These are phyloP conservation scores for Cairina moschata DNA, from an alignment of 2,113 vertebrate genomes.

Conservation along the genomic window DNA sequence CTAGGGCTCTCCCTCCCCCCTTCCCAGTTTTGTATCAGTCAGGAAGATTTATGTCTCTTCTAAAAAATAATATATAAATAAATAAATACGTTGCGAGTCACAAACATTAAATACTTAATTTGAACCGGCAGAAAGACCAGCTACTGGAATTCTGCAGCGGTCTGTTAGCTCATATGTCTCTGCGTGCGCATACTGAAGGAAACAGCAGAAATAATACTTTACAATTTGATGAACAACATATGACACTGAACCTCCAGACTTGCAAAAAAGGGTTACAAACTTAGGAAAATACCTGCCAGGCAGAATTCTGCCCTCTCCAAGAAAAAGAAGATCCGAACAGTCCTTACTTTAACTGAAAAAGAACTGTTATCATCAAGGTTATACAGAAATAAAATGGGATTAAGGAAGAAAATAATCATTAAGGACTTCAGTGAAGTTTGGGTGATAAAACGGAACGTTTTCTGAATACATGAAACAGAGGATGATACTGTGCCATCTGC, in stretches of 20 bases:
- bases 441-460: not conserved
- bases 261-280: slow-evolving; percentile 15
- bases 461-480: not conserved
- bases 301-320: not conserved
- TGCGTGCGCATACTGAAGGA: slow-evolving; percentile 27
- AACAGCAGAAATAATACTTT: slow-evolving; percentile 67
- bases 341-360: not conserved
- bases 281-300: slow-evolving; percentile 1
- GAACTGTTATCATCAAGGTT: not conserved
- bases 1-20: not conserved
- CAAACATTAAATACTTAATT: slow-evolving; percentile 53
- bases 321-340: not conserved
- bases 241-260: slow-evolving; percentile 27
- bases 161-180: slow-evolving; percentile 50
- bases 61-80: slow-evolving; percentile 46
- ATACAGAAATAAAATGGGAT: not conserved
- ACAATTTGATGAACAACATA: slow-evolving; percentile 70
- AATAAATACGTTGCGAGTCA: slow-evolving; percentile 23
- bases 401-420: not conserved
- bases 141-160: slow-evolving; percentile 25
- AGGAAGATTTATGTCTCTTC: slow-evolving; percentile 44
- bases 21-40: not conserved
- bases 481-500: not conserved
- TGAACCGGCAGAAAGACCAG: slow-evolving; percentile 43
- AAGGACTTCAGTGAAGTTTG: not conserved